Evolutionary conservation across 1,140 invertebrate genomes (phyloP), one percentile per base, ranked within the genome.

Genomic region (Tetragonula clypearis): DNA sequence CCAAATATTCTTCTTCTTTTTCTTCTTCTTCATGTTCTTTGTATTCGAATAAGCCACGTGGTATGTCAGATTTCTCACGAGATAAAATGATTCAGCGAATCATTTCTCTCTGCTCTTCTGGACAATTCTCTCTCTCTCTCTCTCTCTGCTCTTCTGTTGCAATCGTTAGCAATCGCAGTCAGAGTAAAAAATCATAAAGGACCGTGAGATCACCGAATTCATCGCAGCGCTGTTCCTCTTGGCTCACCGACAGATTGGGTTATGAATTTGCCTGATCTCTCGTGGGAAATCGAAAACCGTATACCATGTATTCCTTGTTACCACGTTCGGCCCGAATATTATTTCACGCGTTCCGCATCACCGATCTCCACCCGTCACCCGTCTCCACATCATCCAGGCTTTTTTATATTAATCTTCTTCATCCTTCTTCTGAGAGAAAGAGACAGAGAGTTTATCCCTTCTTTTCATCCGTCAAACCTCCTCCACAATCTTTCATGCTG

Each of bases 191-290:
- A 49, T 35, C 49, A 77, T 49, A 62, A 65, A 41, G 15, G 12
- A 0, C 0, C 3, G 2, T 5, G 23, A 21, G 74, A 76, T 76
- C 19, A 60, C 1, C 60, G 69, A 81, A 73, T 79, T 83, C 53
- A 72, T 79, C 56, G 41, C 41, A 8, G 41, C 41, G 30, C 21
- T 77, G 5, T 23, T 49, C 35, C 21, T 58, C 11, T 73, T 62
- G 23, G 23, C 78, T 66, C 19, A 4, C 58, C 62, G 71, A 79
- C 81, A 81, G 68, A 88, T 82, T 21, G 74, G 78, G 74, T 87
- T 88, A 86, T 88, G 82, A 89, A 86, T 89, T 88, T 26, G 69
- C 55, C 65, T 82, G 75, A 30, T 23, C 80, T 79, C 83, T 53
- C 83, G 49, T 82, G 86, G 79, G 83, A 88, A 87, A 86, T 86